These are phyloP conservation scores for Boloria euphrosyne DNA, from an alignment of 2,888 invertebrate genomes.

Conservation along the genomic window DNA sequence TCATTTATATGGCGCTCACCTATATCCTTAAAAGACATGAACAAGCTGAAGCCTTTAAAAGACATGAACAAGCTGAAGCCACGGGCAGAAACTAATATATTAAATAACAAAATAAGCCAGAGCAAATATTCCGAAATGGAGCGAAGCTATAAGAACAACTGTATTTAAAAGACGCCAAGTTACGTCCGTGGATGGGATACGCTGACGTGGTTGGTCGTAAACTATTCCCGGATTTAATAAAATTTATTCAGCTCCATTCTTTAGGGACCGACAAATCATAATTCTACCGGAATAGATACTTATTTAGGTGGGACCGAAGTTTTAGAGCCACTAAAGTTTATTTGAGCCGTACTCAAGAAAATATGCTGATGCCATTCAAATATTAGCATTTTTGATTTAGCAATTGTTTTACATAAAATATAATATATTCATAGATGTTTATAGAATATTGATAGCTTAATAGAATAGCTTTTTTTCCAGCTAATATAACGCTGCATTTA, in stretches of 20 bases:
- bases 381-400: slow-evolving; percentile 23
- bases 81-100: neutral
- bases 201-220: slow-evolving; percentile 74
- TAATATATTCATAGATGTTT: no score
- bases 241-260: slow-evolving; percentile 76
- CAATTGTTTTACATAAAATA: neutral
- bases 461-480: no score
- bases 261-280: slow-evolving; percentile 77
- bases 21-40: no score
- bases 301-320: slow-evolving; percentile 74
- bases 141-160: slow-evolving; percentile 55
- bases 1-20: no score
- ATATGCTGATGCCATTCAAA: slow-evolving; percentile 43
- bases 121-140: slow-evolving; percentile 44
- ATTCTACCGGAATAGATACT: slow-evolving; percentile 74
- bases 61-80: no score
- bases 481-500: no score
- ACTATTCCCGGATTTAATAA: slow-evolving; percentile 77
- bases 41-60: no score
- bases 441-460: no score
- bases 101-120: neutral
- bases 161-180: slow-evolving; percentile 65
- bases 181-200: slow-evolving; percentile 52
- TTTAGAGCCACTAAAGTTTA: slow-evolving; percentile 76
- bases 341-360: slow-evolving; percentile 59